Base-by-base conservation (phyloP, 2,113 vertebrate species). In the Cercopithecus mona region DNA sequence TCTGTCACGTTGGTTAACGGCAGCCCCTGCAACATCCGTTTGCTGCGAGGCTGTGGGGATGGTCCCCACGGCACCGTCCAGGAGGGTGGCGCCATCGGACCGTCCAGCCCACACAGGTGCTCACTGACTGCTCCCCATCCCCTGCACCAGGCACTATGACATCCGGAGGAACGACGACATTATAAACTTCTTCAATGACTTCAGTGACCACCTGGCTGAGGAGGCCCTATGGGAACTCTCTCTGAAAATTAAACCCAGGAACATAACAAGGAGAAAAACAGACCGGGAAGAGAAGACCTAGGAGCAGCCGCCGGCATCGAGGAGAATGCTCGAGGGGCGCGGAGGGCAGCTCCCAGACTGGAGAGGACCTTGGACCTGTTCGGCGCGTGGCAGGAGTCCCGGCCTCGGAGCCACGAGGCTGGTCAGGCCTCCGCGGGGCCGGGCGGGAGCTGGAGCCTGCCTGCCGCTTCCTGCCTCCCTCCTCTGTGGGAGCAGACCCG, bases 161-260 rank as follows among this genome's bases (percentile, higher is more conserved):
- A 99, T 99, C 97, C 99, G 99, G 93, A 99, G 99, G 45, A 99
- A 99, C 0, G 99, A 99, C 0, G 99, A 99, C 98, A 99, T 99
- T 10, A 99, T 99, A 82, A 99, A 98, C 0, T 99, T 99, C 99
- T 99, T 99, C 99, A 99, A 99, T 2, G 99, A 99, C 97, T 99
- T 99, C 99, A 99, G 99, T 5, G 99, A 99, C 98, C 99, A 99
- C 98, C 98, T 99, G 97, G 99, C 99, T 0, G 99, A 99, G 98
- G 99, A 99, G 98, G 99, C 99, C 10, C 97, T 99, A 43, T 99
- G 99, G 99, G 99, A 99, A 97, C 99, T 99, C 68, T 99, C 99
- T 30, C 99, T 99, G 94, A 99, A 99, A 98, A 99, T 99, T 98
- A 99, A 99, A 93, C 99, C 99, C 22, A 99, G 99, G 38, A 99